Evolutionary conservation across 2,888 invertebrate genomes (phyloP).

Genomic region (Bimastos eiseni): DNA sequence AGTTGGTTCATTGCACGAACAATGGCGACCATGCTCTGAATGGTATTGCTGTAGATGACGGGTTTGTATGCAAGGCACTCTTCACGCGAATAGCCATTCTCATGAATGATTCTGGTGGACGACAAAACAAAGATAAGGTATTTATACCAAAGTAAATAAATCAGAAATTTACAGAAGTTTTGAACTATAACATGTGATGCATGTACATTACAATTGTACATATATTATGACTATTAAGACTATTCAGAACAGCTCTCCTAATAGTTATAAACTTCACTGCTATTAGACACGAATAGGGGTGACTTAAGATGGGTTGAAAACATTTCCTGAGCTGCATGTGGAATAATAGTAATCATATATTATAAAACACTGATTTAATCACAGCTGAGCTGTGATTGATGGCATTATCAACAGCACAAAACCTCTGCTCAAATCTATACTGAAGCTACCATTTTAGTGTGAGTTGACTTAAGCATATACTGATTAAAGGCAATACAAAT

Average conservation of each 20-base stretch:
- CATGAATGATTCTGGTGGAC: slow-evolving; percentile 29
- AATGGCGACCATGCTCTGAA: slow-evolving; percentile 34
- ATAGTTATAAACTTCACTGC: too few relatives aligned
- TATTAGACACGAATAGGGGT: too few relatives aligned
- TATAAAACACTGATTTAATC: background rate
- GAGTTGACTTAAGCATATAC: too few relatives aligned
- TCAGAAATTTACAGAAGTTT: background rate
- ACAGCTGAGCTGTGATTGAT: background rate
- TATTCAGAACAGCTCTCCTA: too few relatives aligned
- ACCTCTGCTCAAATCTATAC: too few relatives aligned
- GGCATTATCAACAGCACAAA: background rate
- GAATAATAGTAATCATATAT: too few relatives aligned
- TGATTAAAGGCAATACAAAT: background rate
- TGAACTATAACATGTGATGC: background rate
- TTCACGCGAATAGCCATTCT: slow-evolving; percentile 30
- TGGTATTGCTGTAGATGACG: slow-evolving; percentile 36
- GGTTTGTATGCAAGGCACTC: slow-evolving; percentile 30
- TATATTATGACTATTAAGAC: too few relatives aligned
- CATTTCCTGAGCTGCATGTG: too few relatives aligned
- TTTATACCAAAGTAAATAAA: background rate
- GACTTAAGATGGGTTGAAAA: background rate
- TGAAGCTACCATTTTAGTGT: too few relatives aligned
- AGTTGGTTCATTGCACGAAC: slow-evolving; percentile 31
- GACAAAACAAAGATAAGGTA: background rate
- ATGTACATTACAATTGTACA: background rate